Conservation (phyloP, 2,888 invertebrate genomes). For the Cataglyphis albicans region DNA sequence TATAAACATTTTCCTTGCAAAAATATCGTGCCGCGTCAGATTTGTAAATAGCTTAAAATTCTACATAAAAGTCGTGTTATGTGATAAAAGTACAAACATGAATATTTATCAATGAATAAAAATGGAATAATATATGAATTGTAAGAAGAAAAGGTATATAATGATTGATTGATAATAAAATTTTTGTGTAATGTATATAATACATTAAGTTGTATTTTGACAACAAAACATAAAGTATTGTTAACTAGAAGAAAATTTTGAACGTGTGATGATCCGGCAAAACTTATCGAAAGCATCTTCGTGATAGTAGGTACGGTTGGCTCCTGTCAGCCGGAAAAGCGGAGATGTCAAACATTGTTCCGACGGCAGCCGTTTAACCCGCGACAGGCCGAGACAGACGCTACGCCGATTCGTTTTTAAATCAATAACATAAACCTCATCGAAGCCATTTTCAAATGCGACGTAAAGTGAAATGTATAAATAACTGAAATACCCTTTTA, state of each 20-base stretch:
- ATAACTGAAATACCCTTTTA: neutral
- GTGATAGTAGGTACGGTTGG: constrained; percentile 73
- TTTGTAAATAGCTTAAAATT: neutral
- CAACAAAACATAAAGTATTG: neutral
- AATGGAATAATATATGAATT: neutral
- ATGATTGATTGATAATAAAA: neutral
- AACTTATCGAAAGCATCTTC: constrained; percentile 38
- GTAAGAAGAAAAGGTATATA: neutral
- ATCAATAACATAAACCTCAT: constrained; percentile 37
- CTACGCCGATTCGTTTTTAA: constrained; percentile 49
- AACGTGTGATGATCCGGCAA: constrained; percentile 22
- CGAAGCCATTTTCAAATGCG: constrained; percentile 4
- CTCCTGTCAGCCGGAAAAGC: constrained; percentile 70
- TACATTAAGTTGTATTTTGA: neutral
- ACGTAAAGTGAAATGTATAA: constrained; percentile 22
- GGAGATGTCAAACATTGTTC: constrained; percentile 58
- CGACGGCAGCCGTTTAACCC: constrained; percentile 68
- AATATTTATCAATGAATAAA: neutral
- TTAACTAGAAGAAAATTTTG: constrained; percentile 9
- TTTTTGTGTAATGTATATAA: neutral
- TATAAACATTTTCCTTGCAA: neutral
- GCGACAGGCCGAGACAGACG: constrained; percentile 25
- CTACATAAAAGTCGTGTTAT: neutral
- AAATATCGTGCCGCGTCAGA: neutral
- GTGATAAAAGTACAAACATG: neutral